Evolutionary conservation across 2,888 invertebrate species (phyloP).

Genomic region (Reticulitermes lucifugus): DNA sequence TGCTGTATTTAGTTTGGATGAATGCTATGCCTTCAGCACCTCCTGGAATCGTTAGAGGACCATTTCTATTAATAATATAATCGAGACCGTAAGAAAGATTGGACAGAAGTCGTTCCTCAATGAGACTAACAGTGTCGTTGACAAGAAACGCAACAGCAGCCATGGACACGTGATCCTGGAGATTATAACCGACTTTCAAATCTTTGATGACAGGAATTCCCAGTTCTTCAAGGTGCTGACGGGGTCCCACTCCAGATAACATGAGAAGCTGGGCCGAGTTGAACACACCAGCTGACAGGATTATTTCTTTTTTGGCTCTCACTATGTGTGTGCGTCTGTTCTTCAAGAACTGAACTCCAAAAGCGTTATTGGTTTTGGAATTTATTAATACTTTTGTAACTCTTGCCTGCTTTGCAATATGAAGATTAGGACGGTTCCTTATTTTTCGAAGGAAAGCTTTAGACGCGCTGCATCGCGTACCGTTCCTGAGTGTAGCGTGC

Average conservation of each 20-base stretch:
- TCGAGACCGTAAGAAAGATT: conserved; percentile 59
- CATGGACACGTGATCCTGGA: conserved; percentile 63
- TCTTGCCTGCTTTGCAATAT: conserved; percentile 76
- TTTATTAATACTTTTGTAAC: conserved; percentile 78
- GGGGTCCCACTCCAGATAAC: conserved; percentile 85
- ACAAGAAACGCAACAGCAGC: conserved; percentile 61
- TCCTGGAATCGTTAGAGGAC: conserved; percentile 62
- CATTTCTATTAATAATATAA: conserved; percentile 60
- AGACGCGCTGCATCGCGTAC: conserved; percentile 81
- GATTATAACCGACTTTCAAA: conserved; percentile 63
- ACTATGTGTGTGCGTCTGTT: conserved; percentile 67
- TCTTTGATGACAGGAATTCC: conserved; percentile 63
- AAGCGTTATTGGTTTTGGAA: conserved; percentile 69
- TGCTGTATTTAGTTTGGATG: conserved; percentile 59
- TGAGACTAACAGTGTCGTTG: conserved; percentile 57
- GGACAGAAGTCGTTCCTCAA: conserved; percentile 55
- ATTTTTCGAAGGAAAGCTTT: conserved; percentile 83
- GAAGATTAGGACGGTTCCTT: conserved; percentile 73
- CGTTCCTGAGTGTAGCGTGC: conserved; percentile 78
- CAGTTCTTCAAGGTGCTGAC: conserved; percentile 69
- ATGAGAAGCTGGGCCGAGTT: conserved; percentile 88
- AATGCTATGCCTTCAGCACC: conserved; percentile 65
- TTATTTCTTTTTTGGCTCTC: conserved; percentile 78
- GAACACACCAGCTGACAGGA: conserved; percentile 84
- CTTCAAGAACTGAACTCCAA: conserved; percentile 78